These are phyloP conservation scores for Drosophila subobscura DNA, from an alignment of 1,140 invertebrate species.

Conservation along the genomic window DNA sequence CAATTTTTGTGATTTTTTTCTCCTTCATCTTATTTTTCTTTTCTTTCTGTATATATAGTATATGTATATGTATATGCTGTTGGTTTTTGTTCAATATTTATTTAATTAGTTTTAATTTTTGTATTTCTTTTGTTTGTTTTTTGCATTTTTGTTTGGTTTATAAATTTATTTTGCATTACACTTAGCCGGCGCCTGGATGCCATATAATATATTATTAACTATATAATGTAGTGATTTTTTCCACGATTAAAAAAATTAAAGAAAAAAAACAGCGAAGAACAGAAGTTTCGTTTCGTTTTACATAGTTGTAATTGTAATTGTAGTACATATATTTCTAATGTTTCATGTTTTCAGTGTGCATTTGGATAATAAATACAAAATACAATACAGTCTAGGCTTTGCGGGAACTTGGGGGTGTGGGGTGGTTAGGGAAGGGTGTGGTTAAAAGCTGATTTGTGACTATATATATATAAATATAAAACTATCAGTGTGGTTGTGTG, in stretches of 20 bases:
- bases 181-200: slow-evolving; percentile 40
- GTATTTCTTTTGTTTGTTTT: slow-evolving; percentile 30
- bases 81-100: too few relatives aligned
- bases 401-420: slow-evolving; percentile 31
- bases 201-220: slow-evolving; percentile 42
- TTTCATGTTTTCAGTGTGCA: slow-evolving; percentile 14
- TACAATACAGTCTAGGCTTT: slow-evolving; percentile 68
- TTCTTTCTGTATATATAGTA: slow-evolving; percentile 22
- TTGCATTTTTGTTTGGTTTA: slow-evolving; percentile 21
- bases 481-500: slow-evolving; percentile 45
- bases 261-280: slow-evolving; percentile 16
- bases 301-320: slow-evolving; percentile 27
- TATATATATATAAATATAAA: slow-evolving; percentile 34
- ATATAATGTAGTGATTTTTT: slow-evolving; percentile 49
- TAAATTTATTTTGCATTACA: slow-evolving; percentile 37
- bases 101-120: slow-evolving; percentile 23
- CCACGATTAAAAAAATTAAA: slow-evolving; percentile 15
- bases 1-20: slow-evolving; percentile 47
- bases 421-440: slow-evolving; percentile 62
- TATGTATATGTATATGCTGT: slow-evolving; percentile 10
- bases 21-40: slow-evolving; percentile 25
- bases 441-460: slow-evolving; percentile 60
- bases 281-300: slow-evolving; percentile 14
- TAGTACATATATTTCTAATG: slow-evolving; percentile 42
- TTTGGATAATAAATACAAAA: slow-evolving; percentile 68